Conservation (phyloP, 1,140 invertebrate genomes). For the Micrasema longulum region DNA sequence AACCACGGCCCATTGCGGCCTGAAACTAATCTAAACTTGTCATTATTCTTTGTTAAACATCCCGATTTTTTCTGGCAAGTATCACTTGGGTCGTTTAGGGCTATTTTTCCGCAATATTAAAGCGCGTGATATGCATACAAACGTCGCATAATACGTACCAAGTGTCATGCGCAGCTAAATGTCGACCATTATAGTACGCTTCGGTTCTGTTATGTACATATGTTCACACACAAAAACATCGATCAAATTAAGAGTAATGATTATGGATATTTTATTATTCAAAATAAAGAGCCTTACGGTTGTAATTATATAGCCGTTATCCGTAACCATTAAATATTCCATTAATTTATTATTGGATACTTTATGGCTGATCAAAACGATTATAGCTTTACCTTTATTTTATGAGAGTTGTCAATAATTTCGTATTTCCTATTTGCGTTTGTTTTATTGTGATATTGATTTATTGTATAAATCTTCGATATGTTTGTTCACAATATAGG, state of each 20-base stretch:
- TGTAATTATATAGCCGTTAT: no score
- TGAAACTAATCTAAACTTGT: constrained; percentile 44
- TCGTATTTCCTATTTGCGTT: background rate
- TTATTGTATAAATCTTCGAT: no score
- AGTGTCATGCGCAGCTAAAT: background rate
- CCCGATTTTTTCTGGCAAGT: constrained; percentile 15
- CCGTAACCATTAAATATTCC: no score
- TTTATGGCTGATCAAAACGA: no score
- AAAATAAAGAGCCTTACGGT: no score
- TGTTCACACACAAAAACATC: constrained; percentile 35
- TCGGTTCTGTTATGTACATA: background rate
- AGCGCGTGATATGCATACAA: constrained; percentile 8
- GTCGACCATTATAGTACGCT: background rate
- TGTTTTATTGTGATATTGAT: background rate
- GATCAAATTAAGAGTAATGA: background rate
- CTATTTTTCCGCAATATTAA: background rate
- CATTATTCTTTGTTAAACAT: constrained; percentile 38
- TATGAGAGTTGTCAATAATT: no score
- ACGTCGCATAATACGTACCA: background rate
- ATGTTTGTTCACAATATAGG: no score
- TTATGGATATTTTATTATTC: background rate
- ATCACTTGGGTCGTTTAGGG: background rate
- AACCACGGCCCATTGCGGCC: constrained; percentile 25
- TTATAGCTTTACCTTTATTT: no score
- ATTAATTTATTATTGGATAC: no score